A percentile compares a stretch with the other conserved stretches of the same genome.
phyloP scores from a whole-genome alignment of 2,113 vertebrate genomes.

The Lamprologus lemairii region DNA sequence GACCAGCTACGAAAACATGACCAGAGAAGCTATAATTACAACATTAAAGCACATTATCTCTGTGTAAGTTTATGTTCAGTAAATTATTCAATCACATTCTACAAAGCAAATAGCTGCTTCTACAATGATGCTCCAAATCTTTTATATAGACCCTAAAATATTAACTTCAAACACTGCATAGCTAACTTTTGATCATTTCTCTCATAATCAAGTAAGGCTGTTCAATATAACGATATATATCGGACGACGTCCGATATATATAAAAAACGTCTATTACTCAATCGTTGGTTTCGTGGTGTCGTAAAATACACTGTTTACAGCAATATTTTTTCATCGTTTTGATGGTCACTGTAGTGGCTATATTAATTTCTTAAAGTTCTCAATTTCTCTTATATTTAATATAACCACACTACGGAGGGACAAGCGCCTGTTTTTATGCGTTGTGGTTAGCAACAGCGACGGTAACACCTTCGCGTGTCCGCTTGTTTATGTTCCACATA shows the following conservation, averaged over 20 bases:
- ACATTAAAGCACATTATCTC: not conserved
- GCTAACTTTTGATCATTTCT: not conserved
- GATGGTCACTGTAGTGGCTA: fast-evolving
- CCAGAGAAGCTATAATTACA: not conserved
- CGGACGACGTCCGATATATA: not conserved
- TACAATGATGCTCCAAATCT: not conserved
- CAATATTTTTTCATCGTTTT: not conserved
- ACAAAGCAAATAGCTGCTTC: not conserved
- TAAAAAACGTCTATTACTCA: not conserved
- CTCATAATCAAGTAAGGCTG: not conserved
- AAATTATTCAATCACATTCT: not conserved
- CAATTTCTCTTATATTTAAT: not conserved
- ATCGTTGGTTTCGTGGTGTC: not conserved
- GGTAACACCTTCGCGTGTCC: fast-evolving
- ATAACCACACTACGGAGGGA: not conserved
- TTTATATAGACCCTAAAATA: not conserved
- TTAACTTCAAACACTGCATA: not conserved
- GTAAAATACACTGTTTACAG: not conserved
- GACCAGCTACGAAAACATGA: not conserved
- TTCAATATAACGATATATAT: not conserved
- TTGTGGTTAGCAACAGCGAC: fast-evolving
- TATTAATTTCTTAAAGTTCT: not conserved
- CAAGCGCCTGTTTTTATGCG: not conserved
- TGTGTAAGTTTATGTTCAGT: not conserved
- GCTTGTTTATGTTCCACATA: not conserved